Evolutionary conservation across 1,140 invertebrate genomes (phyloP).

Genomic region (Bombus difficillimus): DNA sequence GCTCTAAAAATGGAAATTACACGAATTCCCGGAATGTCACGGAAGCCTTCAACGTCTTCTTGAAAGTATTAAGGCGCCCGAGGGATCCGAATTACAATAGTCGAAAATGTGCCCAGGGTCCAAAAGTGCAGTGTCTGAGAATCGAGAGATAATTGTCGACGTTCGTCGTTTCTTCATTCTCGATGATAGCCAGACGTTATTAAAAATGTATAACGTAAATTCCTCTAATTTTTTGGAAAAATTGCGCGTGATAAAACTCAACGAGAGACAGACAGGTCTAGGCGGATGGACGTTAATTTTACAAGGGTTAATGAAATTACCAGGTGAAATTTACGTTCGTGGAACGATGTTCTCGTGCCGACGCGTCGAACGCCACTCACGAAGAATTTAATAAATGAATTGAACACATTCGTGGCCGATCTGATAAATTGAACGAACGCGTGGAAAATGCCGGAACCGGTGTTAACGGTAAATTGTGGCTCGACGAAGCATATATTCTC

Average conservation of each 20-base stretch:
- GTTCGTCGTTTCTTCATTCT: neutral
- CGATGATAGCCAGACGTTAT: neutral
- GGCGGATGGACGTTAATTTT: conserved; percentile 9
- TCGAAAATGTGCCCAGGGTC: neutral
- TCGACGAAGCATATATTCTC: neutral
- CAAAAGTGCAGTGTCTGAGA: neutral
- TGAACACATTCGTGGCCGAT: conserved; percentile 36
- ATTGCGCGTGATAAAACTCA: neutral
- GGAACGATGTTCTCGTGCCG: neutral
- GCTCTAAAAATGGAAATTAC: neutral
- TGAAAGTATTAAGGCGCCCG: neutral
- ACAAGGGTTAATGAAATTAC: conserved; percentile 28
- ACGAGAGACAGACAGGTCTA: neutral
- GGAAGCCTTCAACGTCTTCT: neutral
- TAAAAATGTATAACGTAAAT: neutral
- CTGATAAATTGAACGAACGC: conserved; percentile 30
- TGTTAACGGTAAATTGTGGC: conserved; percentile 17
- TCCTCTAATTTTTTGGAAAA: neutral
- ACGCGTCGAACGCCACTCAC: conserved; percentile 26
- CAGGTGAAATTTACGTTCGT: conserved; percentile 14
- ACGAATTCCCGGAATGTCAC: neutral
- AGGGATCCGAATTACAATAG: neutral
- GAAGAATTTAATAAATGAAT: conserved; percentile 48
- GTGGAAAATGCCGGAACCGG: neutral
- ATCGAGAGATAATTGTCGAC: neutral